A percentile compares a stretch with the other conserved stretches of the same genome.
Evolutionary conservation across 1,140 invertebrate genomes (phyloP).

Genomic region (Metopolophium dirhodum): DNA sequence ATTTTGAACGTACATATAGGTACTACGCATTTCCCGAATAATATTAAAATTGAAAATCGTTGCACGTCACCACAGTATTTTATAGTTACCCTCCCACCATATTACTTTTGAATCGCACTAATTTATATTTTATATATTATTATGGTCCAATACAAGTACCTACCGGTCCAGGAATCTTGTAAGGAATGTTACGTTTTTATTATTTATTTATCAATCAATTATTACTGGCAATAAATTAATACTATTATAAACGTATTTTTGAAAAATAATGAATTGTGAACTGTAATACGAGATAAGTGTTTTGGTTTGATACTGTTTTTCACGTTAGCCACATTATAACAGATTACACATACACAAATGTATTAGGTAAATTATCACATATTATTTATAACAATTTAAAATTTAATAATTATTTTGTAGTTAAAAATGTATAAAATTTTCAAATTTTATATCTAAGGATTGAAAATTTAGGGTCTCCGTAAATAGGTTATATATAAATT

Average conservation of each 20-base stretch:
- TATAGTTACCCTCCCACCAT: background rate
- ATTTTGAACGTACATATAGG: background rate
- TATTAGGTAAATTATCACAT: no score
- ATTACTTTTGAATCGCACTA: background rate
- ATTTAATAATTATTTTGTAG: no score
- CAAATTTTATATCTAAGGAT: no score
- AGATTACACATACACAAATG: no score
- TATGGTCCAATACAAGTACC: background rate
- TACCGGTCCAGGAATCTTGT: background rate
- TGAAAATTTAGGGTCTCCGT: no score
- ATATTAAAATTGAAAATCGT: background rate
- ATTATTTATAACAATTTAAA: no score
- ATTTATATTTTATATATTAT: background rate
- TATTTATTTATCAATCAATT: background rate
- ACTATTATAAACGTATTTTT: background rate
- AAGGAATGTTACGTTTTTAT: background rate
- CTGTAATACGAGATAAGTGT: background rate
- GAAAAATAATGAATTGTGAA: background rate
- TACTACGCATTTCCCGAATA: background rate
- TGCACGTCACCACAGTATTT: background rate
- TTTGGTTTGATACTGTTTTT: no score
- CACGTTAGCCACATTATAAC: no score
- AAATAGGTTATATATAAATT: no score
- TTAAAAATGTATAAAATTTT: no score
- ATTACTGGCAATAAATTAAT: background rate